Evolutionary conservation across 2,797 vertebrate species (phyloP).

Genomic region (Amniataba percoides): DNA sequence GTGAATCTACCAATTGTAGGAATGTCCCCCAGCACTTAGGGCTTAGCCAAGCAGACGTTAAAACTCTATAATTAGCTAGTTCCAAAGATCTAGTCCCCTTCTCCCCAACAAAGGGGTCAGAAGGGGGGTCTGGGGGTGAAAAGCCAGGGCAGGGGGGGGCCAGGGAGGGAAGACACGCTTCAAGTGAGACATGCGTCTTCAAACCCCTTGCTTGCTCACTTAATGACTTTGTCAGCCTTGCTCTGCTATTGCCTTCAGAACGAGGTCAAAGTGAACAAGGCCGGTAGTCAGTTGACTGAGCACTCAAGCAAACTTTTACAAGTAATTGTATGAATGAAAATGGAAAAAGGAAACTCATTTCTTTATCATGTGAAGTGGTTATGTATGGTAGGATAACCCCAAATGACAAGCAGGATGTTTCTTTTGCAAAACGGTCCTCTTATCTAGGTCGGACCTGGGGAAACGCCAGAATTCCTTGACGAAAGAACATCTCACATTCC

Average conservation of each 20-base stretch:
- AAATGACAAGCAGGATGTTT: constrained; percentile 32
- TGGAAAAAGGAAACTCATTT: not conserved
- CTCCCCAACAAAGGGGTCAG: constrained; percentile 79
- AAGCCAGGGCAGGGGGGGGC: constrained; percentile 59
- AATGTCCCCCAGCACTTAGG: constrained; percentile 74
- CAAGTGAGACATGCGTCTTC: constrained; percentile 69
- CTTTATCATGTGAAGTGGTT: constrained; percentile 19
- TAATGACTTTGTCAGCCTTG: constrained; percentile 74
- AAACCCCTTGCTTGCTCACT: constrained; percentile 76
- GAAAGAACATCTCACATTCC: constrained; percentile 41
- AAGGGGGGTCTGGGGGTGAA: constrained; percentile 74
- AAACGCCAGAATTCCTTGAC: constrained; percentile 31
- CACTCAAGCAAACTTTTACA: constrained; percentile 20
- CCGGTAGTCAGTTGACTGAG: not conserved
- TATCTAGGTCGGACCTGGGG: constrained; percentile 30
- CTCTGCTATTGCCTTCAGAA: constrained; percentile 37
- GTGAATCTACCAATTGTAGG: constrained; percentile 69
- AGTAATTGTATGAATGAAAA: constrained; percentile 11
- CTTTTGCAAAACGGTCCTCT: constrained; percentile 20
- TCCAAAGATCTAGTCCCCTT: constrained; percentile 72
- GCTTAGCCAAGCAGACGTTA: constrained; percentile 79
- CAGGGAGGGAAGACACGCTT: constrained; percentile 55
- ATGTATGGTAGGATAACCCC: constrained; percentile 9
- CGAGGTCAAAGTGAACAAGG: constrained; percentile 45
- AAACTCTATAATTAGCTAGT: constrained; percentile 85